phyloP scores from a whole-genome alignment of 2,888 invertebrate species.

The Deilephila elpenor region DNA sequence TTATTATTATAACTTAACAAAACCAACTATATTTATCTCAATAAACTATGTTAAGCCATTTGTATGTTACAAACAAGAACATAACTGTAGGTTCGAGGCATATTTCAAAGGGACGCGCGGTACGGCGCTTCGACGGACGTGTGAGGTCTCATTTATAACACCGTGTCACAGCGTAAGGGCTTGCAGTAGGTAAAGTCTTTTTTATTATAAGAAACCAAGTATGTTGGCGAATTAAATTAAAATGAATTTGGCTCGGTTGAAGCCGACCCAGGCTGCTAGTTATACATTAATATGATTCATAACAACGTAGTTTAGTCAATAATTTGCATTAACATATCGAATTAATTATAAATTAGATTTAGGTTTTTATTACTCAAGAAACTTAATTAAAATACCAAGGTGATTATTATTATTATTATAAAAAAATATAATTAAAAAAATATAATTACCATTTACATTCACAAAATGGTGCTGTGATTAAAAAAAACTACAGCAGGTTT shows the following conservation, averaged over 20 bases:
- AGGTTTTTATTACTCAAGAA: neutral
- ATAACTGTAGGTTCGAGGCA: slow-evolving; percentile 8
- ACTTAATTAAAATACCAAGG: neutral
- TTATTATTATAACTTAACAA: slow-evolving; percentile 6
- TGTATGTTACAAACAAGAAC: neutral
- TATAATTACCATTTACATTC: no score
- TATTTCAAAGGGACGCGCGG: slow-evolving; percentile 27
- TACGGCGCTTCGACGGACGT: slow-evolving; percentile 24
- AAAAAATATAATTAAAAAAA: no score
- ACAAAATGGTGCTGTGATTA: no score
- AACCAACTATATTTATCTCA: neutral
- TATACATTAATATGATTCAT: no score
- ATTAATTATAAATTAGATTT: neutral
- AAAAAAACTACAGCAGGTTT: no score
- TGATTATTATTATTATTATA: no score
- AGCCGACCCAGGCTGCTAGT: no score
- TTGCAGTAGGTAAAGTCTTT: neutral
- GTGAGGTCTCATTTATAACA: slow-evolving; percentile 39
- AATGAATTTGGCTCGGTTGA: neutral
- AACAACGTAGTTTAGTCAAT: no score
- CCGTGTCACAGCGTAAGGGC: slow-evolving; percentile 14
- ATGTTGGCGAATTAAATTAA: neutral
- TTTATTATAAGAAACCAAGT: no score
- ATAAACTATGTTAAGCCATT: neutral
- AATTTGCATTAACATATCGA: neutral